Percentiles rank a stretch among this genome's conserved stretches.
Conservation (phyloP, 92 coral and sea anemone species). For the Palythoa grandis region DNA sequence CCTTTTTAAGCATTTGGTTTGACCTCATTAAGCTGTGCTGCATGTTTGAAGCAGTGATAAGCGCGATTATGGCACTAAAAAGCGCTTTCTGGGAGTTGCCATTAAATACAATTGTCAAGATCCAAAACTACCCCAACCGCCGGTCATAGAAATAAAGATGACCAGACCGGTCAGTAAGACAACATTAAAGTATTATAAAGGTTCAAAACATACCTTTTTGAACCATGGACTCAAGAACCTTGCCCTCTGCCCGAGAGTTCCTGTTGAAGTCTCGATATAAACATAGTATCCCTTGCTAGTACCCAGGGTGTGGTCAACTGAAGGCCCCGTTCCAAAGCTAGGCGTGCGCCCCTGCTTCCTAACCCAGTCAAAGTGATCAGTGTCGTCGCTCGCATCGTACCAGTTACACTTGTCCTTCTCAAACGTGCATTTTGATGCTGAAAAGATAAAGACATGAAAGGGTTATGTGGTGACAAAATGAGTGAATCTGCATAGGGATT, state of each 20-base stretch:
- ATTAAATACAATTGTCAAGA: too few relatives aligned
- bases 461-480: neutral
- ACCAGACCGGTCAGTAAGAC: too few relatives aligned
- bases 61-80: too few relatives aligned
- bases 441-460: neutral
- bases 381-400: constrained; percentile 69
- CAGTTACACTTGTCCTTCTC: constrained; percentile 88
- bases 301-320: constrained; percentile 89
- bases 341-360: constrained; percentile 87
- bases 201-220: constrained; percentile 62
- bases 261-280: constrained; percentile 88
- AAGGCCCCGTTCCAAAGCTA: constrained; percentile 92
- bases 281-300: constrained; percentile 86
- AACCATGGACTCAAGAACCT: constrained; percentile 76
- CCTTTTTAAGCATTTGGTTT: too few relatives aligned
- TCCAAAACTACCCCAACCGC: too few relatives aligned
- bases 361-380: constrained; percentile 92
- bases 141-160: too few relatives aligned
- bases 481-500: too few relatives aligned
- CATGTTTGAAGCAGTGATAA: too few relatives aligned
- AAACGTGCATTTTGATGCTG: constrained; percentile 87
- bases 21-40: too few relatives aligned
- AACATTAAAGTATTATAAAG: neutral
- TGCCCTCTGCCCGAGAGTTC: constrained; percentile 81
- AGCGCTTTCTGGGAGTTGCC: too few relatives aligned